Evolutionary conservation across 2,888 invertebrate genomes (phyloP).

Genomic region (Trissolcus japonicus): DNA sequence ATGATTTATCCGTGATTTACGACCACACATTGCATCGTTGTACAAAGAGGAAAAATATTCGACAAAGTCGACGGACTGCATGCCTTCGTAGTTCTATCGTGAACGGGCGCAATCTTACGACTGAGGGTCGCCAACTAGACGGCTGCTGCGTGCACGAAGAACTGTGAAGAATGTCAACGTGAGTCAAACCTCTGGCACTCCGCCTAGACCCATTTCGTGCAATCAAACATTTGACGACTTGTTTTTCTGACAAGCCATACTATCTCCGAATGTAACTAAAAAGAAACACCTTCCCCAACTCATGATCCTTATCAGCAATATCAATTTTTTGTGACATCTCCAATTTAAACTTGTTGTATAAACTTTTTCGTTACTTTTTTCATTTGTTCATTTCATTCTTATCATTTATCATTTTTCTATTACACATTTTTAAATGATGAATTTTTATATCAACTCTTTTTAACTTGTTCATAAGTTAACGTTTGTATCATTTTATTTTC

Average conservation of each 20-base stretch:
- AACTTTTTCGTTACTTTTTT: too few relatives aligned
- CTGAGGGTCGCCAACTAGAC: conserved; percentile 45
- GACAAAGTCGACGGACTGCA: conserved; percentile 52
- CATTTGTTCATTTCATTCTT: too few relatives aligned
- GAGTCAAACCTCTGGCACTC: conserved; percentile 65
- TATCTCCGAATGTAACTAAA: conserved; percentile 6
- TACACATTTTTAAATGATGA: too few relatives aligned
- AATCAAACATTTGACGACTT: conserved; percentile 57
- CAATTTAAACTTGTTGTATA: too few relatives aligned
- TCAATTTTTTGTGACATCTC: too few relatives aligned
- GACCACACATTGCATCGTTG: conserved; percentile 24
- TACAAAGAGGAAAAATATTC: conserved; percentile 46
- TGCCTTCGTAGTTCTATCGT: conserved; percentile 52
- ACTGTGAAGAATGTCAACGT: conserved; percentile 62
- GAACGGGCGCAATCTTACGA: conserved; percentile 49
- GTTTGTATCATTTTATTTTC: too few relatives aligned
- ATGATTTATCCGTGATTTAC: conserved; percentile 52
- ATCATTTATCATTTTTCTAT: too few relatives aligned
- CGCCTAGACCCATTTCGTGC: conserved; percentile 58
- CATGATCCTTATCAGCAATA: not conserved
- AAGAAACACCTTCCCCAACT: not conserved
- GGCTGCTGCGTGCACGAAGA: conserved; percentile 30
- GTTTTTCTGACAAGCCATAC: conserved; percentile 19
- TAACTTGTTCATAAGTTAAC: too few relatives aligned
- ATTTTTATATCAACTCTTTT: too few relatives aligned